Percentiles rank a stretch among this genome's conserved stretches.
These are phyloP conservation scores for Idaea aversata DNA, from an alignment of 2,888 invertebrate genomes.

Conservation along the genomic window DNA sequence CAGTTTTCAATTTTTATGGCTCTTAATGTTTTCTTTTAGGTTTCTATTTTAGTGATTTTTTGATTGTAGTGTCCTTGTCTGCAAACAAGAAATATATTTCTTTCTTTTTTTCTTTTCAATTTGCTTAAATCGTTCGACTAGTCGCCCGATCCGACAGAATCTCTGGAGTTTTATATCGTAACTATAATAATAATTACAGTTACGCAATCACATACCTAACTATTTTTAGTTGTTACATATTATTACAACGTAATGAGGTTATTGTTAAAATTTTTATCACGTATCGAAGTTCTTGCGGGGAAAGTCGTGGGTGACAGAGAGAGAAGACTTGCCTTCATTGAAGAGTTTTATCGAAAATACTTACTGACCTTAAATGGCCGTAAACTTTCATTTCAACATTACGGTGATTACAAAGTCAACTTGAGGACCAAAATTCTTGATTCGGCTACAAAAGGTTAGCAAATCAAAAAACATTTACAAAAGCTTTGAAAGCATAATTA, in stretches of 20 bases:
- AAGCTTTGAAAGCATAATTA: background rate
- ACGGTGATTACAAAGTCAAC: background rate
- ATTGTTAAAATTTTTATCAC: background rate
- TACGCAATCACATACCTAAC: background rate
- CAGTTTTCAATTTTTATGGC: too few relatives aligned
- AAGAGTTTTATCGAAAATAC: background rate
- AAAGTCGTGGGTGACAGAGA: background rate
- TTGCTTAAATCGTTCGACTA: too few relatives aligned
- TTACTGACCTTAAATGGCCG: background rate
- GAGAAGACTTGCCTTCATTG: background rate
- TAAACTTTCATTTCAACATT: background rate
- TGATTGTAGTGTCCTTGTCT: too few relatives aligned
- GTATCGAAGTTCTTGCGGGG: background rate
- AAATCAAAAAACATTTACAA: too few relatives aligned
- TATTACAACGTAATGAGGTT: background rate
- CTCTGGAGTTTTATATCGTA: background rate
- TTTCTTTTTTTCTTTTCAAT: too few relatives aligned
- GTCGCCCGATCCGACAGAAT: too few relatives aligned
- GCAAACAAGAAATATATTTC: too few relatives aligned
- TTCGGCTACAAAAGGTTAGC: background rate
- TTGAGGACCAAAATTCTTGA: background rate
- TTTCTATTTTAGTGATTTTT: too few relatives aligned
- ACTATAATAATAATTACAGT: background rate
- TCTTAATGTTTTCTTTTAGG: too few relatives aligned
- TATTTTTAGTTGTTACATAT: background rate